Base-by-base conservation (phyloP, 2,797 vertebrate genomes). In the Mionectes olivaceus region DNA sequence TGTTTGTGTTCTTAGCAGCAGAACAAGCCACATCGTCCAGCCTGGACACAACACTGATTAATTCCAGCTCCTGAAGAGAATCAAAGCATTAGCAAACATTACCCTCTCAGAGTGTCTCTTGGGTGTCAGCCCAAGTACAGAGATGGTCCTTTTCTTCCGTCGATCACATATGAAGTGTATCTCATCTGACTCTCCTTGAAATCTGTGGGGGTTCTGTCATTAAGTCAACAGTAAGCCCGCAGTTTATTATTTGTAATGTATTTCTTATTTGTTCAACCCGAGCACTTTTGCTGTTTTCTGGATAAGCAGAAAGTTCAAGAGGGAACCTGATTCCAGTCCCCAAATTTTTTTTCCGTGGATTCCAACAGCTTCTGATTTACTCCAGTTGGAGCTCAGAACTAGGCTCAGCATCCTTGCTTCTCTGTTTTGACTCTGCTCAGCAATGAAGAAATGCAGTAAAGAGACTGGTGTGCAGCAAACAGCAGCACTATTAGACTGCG, bases 191-290 rank as follows among this genome's bases (percentile, higher is more conserved):
- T 73, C 27, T 73, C 60, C 57, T 80, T 92, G 89, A 95, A 96
- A 71, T 83, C 67, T 3, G 6, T 25, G 64, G 64, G 83, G 50
- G 60, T 91, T 90, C 84, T 95, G 79, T 69, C 63, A 77, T 61
- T 86, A 90, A 73, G 52, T 64, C 92, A 94, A 87, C 57, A 94
- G 37, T 61, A 83, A 74, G 77, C 41, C 70, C 80, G 56, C 5
- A 28, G 81, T 94, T 94, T 89, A 76, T 94, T 93, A 89, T 93
- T 92, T 71, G 53, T 89, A 79, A 69, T 56, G 43, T 50, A 56
- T 90, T 96, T 96, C 82, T 87, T 96, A 90, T 93, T 96, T 95
- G 70, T 76, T 91, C 89, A 93, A 89, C 83, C 60, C 10, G 0
- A 77, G 77, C 70, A 23, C 60, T 87, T 92, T 91, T 86, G 55